A percentile compares a stretch with the other conserved stretches of the same genome.
Evolutionary conservation across 2,113 vertebrate genomes (phyloP).

Genomic region (Monarcha castaneiventris): DNA sequence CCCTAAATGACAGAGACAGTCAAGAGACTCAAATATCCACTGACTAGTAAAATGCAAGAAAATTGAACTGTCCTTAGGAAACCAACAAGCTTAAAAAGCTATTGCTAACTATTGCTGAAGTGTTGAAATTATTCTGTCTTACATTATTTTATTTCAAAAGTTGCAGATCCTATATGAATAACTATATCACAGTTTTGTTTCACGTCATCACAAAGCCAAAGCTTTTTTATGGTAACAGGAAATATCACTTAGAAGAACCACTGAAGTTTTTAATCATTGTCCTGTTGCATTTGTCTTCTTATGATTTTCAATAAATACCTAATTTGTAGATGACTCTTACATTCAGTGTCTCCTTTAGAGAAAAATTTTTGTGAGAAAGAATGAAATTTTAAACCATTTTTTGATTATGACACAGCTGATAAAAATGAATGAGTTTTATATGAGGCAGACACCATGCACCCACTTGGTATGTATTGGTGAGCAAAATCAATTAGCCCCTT

Average conservation of each 20-base stretch:
- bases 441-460: constrained; percentile 18
- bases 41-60: not conserved
- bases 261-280: not conserved
- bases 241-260: not conserved
- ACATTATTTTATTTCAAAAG: not conserved
- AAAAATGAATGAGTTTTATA: constrained; percentile 46
- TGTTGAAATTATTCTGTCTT: not conserved
- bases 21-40: not conserved
- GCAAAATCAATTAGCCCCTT: constrained; percentile 69
- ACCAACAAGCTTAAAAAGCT: not conserved
- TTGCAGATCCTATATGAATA: not conserved
- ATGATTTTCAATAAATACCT: not conserved
- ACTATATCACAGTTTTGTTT: not conserved
- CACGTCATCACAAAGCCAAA: not conserved
- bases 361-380: constrained; percentile 1
- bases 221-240: not conserved
- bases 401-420: constrained; percentile 14
- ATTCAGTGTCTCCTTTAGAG: not conserved
- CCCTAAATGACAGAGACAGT: not conserved
- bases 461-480: constrained; percentile 49
- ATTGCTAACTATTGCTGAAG: not conserved
- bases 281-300: not conserved
- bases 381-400: constrained; percentile 23
- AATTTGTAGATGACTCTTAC: not conserved
- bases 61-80: not conserved